Evolutionary conservation across 2,113 vertebrate species (phyloP), one percentile per base, ranked within the genome.

Genomic region (Thalassoma bifasciatum): DNA sequence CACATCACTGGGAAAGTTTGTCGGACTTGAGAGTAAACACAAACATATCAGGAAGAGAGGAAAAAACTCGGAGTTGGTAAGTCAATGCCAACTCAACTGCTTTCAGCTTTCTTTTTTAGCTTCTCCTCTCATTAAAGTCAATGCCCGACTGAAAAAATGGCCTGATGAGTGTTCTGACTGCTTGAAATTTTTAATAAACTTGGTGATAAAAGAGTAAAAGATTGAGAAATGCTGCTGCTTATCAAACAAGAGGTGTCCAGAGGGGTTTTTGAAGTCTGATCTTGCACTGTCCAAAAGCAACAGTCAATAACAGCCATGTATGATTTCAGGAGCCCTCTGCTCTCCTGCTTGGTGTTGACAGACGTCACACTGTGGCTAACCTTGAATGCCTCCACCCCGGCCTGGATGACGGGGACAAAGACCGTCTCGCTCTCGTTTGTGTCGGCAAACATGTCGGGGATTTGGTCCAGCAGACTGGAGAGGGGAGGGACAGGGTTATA

Each of bases 361-460:
- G 53, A 21, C 75, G 50, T 88, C 49, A 60, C 16, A 0, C 73
- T 66, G 16, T 9, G 26, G 64, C 94, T 92, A 64, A 98, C 98
- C 96, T 98, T 98, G 9, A 99, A 90, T 0, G 97, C 97, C 88
- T 99, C 97, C 92, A 98, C 88, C 23, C 97, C 97, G 10, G 97
- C 97, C 85, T 97, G 97, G 86, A 99, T 93, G 80, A 99, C 94
- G 0, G 97, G 97, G 54, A 93, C 95, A 0, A 97, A 99, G 84
- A 99, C 94, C 2, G 96, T 97, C 91, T 99, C 97, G 3, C 95
- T 97, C 92, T 98, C 96, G 0, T 93, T 95, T 22, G 96, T 96
- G 80, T 98, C 96, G 3, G 95, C 95, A 94, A 99, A 99, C 94
- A 99, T 95, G 82, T 98, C 96, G 34, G 98, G 97, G 92, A 99